Evolutionary conservation across 2,113 vertebrate genomes (phyloP).

Genomic region (Abramis brama): DNA sequence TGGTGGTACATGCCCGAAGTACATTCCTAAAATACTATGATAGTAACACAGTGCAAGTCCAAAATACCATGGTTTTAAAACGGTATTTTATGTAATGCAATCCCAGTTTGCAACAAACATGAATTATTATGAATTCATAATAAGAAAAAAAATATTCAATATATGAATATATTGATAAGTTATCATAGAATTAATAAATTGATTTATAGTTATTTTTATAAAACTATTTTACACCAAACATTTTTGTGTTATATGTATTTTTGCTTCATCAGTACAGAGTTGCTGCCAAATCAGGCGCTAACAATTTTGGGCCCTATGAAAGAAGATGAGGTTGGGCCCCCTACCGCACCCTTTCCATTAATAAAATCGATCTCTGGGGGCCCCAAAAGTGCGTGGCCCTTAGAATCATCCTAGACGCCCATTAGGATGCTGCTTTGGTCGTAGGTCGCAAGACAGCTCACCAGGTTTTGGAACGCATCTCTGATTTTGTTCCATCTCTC

Average conservation of each 20-base stretch:
- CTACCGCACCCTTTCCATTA: too few species aligned
- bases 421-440: neutral
- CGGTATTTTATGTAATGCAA: neutral
- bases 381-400: too few species aligned
- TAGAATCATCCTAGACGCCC: too few species aligned
- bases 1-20: neutral
- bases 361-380: too few species aligned
- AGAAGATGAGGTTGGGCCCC: too few species aligned
- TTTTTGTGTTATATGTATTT: neutral
- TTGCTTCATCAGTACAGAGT: neutral
- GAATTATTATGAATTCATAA: neutral
- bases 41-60: neutral
- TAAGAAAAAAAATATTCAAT: neutral
- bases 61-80: neutral
- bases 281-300: neutral
- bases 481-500: slow-evolving; percentile 24
- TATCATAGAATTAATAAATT: too few species aligned
- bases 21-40: neutral
- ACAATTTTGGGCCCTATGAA: too few species aligned
- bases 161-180: too few species aligned
- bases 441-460: neutral
- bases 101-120: neutral
- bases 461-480: neutral
- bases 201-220: neutral
- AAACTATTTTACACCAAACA: neutral